phyloP scores from a whole-genome alignment of 2,888 invertebrate genomes.

The Shargacucullia verbasci region DNA sequence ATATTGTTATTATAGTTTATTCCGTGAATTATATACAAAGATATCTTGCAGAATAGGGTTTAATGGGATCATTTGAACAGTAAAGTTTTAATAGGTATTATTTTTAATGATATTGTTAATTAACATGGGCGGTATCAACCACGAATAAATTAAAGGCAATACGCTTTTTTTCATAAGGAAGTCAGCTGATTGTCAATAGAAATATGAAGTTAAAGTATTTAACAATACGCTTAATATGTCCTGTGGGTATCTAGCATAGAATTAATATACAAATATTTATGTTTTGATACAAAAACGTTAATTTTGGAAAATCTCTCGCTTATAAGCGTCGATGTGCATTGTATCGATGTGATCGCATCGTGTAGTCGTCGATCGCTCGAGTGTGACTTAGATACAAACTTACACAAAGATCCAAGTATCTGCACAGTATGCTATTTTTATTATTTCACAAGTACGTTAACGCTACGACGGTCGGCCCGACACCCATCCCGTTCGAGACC shows the following conservation, averaged over 20 bases:
- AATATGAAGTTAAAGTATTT: too few relatives aligned
- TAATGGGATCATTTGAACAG: constrained; percentile 2
- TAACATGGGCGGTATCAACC: too few relatives aligned
- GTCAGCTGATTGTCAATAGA: too few relatives aligned
- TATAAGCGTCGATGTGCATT: constrained; percentile 6
- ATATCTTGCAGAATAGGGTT: constrained; percentile 5
- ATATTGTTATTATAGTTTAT: constrained; percentile 29
- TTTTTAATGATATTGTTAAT: neutral
- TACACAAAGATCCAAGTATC: constrained; percentile 16
- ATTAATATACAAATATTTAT: neutral
- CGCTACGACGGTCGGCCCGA: neutral
- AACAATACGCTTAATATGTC: too few relatives aligned
- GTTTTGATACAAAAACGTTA: too few relatives aligned
- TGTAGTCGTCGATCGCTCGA: constrained; percentile 16
- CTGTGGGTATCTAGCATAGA: too few relatives aligned
- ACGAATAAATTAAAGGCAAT: too few relatives aligned
- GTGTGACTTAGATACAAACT: constrained; percentile 24
- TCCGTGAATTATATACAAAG: constrained; percentile 15
- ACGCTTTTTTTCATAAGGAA: too few relatives aligned
- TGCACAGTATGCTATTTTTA: constrained; percentile 32
- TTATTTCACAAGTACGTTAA: constrained; percentile 29
- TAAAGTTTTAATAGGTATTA: constrained; percentile 9
- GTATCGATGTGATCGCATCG: constrained; percentile 32
- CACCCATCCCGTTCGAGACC: constrained; percentile 14
- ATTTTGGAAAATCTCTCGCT: constrained; percentile 1